Conservation (phyloP, 2,113 vertebrate species). For the Colistium nudipinnis region DNA sequence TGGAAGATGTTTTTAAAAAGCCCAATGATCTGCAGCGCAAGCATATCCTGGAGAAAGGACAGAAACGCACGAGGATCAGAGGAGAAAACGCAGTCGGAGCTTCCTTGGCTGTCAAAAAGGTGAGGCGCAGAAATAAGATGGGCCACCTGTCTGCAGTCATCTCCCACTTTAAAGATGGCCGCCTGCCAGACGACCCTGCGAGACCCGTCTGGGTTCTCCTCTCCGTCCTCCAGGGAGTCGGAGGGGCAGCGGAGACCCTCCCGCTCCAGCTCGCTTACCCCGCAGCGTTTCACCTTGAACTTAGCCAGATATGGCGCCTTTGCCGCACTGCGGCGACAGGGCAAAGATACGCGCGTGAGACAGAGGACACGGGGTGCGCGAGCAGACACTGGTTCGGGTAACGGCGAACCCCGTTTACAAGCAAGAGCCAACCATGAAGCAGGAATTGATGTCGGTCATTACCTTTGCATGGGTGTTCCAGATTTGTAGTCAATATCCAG, state of each 20-base stretch:
- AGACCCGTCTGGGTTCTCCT: slow-evolving; percentile 80
- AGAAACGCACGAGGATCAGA: not conserved
- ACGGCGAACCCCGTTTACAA: not conserved
- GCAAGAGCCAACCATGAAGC: not conserved
- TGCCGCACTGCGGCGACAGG: slow-evolving; percentile 86
- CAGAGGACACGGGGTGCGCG: not conserved
- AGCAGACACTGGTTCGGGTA: not conserved
- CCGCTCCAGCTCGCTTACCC: slow-evolving; percentile 96
- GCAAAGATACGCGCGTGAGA: not conserved
- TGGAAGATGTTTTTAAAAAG: slow-evolving; percentile 99
- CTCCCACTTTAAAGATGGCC: slow-evolving; percentile 99
- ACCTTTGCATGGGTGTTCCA: slow-evolving; percentile 99
- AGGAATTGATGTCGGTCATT: not conserved
- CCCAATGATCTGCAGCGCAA: slow-evolving; percentile 98
- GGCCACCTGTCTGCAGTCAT: slow-evolving; percentile 96
- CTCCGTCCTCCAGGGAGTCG: slow-evolving; percentile 85
- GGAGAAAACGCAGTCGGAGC: not conserved
- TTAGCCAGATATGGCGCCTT: slow-evolving; percentile 97
- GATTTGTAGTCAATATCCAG: slow-evolving; percentile 99
- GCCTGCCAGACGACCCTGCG: slow-evolving; percentile 93
- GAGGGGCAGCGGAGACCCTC: slow-evolving; percentile 92
- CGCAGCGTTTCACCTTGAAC: slow-evolving; percentile 97
- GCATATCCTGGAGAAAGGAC: slow-evolving; percentile 88
- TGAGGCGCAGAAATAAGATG: not conserved
- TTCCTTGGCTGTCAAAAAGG: not conserved